phyloP scores from a whole-genome alignment of 2,113 vertebrate species.

The Chrysemys picta region DNA sequence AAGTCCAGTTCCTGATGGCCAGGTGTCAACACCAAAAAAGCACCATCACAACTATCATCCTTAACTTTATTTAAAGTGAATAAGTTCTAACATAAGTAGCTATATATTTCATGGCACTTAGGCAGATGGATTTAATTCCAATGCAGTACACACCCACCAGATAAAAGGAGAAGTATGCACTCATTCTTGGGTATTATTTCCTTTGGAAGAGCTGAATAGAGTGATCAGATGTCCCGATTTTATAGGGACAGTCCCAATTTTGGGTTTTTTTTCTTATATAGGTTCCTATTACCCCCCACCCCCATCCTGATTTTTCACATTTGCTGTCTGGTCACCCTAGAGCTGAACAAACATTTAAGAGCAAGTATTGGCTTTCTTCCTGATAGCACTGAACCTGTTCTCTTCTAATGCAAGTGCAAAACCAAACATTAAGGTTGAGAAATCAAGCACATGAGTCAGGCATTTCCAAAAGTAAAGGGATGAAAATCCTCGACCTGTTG shows the following conservation, averaged over 20 bases:
- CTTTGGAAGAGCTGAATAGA: constrained; percentile 61
- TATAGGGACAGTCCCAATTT: too few species aligned
- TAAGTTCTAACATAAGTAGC: constrained; percentile 25
- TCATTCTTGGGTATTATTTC: constrained; percentile 62
- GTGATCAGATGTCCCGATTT: too few species aligned
- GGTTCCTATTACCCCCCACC: too few species aligned
- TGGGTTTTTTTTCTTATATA: too few species aligned
- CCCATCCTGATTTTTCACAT: too few species aligned
- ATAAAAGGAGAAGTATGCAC: constrained; percentile 41
- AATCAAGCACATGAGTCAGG: constrained; percentile 41
- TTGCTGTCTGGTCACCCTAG: background rate
- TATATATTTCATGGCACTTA: background rate
- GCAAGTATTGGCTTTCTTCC: constrained; percentile 65
- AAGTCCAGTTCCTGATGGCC: constrained; percentile 5
- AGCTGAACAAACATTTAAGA: constrained; percentile 65
- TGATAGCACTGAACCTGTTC: constrained; percentile 62
- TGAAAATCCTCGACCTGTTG: constrained; percentile 39
- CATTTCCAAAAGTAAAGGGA: constrained; percentile 39
- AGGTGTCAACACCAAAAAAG: constrained; percentile 22
- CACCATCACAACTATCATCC: background rate
- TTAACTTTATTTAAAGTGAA: constrained; percentile 25
- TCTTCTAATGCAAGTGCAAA: constrained; percentile 64
- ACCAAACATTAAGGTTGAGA: constrained; percentile 40
- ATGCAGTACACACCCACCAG: constrained; percentile 37
- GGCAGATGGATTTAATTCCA: constrained; percentile 46